These are phyloP conservation scores for Kryphioiulus occultus DNA, from an alignment of 2,888 invertebrate genomes.

Conservation along the genomic window DNA sequence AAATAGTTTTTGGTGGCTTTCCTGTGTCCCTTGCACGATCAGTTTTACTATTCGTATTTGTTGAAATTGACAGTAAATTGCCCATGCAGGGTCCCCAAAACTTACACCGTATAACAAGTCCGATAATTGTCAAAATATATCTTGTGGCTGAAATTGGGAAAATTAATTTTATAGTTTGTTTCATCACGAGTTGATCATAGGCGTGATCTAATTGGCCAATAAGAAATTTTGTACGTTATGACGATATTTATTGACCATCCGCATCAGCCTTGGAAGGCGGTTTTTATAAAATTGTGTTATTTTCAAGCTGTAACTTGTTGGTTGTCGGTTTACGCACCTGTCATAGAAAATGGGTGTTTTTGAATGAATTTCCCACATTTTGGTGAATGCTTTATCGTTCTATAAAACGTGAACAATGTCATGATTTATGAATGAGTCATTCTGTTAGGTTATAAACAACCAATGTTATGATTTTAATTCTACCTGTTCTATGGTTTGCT, in stretches of 20 bases:
- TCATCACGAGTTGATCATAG: not conserved
- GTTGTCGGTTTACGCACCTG: not conserved
- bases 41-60: too few species aligned
- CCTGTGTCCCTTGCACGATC: too few species aligned
- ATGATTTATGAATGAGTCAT: too few species aligned
- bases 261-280: too few species aligned
- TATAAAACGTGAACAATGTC: not conserved
- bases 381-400: not conserved
- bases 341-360: slow-evolving; percentile 35
- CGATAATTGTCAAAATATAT: slow-evolving; percentile 44
- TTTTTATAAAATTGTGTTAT: too few species aligned
- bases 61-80: too few species aligned
- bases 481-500: not conserved
- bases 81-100: too few species aligned
- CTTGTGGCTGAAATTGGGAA: not conserved
- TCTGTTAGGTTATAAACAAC: too few species aligned
- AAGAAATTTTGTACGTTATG: not conserved
- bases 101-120: slow-evolving; percentile 45
- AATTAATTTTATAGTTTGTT: not conserved
- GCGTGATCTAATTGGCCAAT: not conserved
- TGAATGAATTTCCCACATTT: slow-evolving; percentile 31
- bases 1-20: too few species aligned
- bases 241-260: not conserved
- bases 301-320: too few species aligned
- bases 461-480: too few species aligned